phyloP scores from a whole-genome alignment of 2,888 invertebrate species.

The Acanthosoma haemorrhoidale region DNA sequence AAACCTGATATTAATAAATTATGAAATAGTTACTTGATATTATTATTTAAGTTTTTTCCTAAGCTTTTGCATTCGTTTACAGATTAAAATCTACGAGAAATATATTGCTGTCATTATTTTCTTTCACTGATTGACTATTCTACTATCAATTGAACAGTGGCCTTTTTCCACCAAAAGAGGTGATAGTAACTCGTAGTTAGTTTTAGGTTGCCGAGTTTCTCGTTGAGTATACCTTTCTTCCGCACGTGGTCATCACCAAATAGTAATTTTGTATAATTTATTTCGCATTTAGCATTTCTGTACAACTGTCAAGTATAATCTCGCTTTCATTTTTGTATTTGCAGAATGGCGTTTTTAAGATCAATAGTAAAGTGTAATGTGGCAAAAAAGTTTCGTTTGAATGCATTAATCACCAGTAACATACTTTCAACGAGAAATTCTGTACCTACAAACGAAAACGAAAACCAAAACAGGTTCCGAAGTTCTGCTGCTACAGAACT shows the following conservation, averaged over 20 bases:
- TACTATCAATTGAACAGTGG: background rate
- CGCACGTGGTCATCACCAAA: background rate
- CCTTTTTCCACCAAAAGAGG: slow-evolving; percentile 12
- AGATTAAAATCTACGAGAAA: too few species aligned
- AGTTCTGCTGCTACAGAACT: slow-evolving; percentile 11
- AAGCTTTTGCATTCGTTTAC: too few species aligned
- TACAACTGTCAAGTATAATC: background rate
- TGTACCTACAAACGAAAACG: background rate
- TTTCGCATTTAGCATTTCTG: background rate
- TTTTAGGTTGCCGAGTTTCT: slow-evolving; percentile 20
- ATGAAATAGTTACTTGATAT: too few species aligned
- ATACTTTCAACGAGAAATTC: slow-evolving; percentile 17
- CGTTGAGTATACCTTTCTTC: background rate
- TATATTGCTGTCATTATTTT: background rate
- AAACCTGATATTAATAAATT: too few species aligned
- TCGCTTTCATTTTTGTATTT: background rate
- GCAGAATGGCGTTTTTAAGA: slow-evolving; percentile 51
- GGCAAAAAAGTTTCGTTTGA: slow-evolving; percentile 47
- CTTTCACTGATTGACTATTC: slow-evolving; percentile 13
- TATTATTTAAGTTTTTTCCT: too few species aligned
- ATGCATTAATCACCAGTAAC: background rate
- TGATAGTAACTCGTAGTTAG: background rate
- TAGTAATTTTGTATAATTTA: background rate
- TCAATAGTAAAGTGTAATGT: slow-evolving; percentile 48
- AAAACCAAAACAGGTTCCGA: background rate